Conservation (phyloP, 2,888 invertebrate species). For the Nemurella pictetii region DNA sequence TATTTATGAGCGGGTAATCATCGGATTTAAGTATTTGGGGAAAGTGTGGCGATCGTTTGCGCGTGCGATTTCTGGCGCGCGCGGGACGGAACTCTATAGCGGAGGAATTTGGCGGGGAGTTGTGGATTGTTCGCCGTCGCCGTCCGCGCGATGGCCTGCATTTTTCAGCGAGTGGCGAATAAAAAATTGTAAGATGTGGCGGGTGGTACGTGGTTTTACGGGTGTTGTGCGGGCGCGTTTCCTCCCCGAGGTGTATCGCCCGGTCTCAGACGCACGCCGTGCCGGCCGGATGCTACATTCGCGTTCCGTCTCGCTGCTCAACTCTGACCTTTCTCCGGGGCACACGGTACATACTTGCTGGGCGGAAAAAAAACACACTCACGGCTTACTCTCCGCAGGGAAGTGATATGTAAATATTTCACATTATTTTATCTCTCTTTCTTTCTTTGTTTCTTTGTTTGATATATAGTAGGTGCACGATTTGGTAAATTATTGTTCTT, state of each 20-base stretch:
- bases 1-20: background rate
- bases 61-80: too few species aligned
- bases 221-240: background rate
- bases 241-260: background rate
- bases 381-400: background rate
- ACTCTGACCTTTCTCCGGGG: background rate
- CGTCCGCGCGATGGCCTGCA: background rate
- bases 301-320: background rate
- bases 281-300: background rate
- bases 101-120: too few species aligned
- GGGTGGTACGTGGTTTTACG: background rate
- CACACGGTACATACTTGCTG: background rate
- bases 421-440: background rate
- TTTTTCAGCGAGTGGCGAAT: background rate
- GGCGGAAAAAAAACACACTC: background rate
- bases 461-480: too few species aligned
- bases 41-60: too few species aligned
- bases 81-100: too few species aligned
- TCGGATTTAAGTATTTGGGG: too few species aligned
- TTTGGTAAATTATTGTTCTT: background rate
- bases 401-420: background rate
- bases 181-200: background rate
- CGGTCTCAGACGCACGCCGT: background rate
- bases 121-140: too few species aligned
- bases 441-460: background rate